Evolutionary conservation across 2,113 vertebrate species (phyloP).

Genomic region (Atrichornis clamosus): DNA sequence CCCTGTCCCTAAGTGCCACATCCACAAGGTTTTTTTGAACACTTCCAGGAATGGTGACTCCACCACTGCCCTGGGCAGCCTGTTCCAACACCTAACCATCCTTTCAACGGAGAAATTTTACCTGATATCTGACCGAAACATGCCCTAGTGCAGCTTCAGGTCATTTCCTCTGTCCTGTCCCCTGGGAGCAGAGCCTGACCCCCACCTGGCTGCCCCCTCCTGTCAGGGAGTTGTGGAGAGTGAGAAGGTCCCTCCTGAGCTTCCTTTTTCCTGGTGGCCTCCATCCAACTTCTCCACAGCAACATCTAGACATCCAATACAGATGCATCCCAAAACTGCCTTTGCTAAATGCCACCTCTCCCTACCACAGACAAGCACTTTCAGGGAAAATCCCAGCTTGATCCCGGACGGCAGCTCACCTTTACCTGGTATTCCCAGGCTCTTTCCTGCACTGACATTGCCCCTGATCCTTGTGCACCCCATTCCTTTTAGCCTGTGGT

Average conservation of each 20-base stretch:
- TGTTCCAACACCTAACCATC: not conserved
- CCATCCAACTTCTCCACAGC: slow-evolving; percentile 33
- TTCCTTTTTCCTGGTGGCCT: not conserved
- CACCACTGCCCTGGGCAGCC: not conserved
- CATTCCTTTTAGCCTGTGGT: not conserved
- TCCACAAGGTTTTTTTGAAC: not conserved
- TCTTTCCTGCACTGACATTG: not conserved
- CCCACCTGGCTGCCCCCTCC: not conserved
- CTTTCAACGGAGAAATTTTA: not conserved
- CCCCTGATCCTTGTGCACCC: not conserved
- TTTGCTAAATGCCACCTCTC: not conserved
- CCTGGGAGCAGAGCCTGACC: not conserved
- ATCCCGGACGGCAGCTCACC: not conserved
- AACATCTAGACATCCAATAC: not conserved
- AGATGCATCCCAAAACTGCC: not conserved
- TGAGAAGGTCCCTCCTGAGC: not conserved
- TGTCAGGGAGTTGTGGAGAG: not conserved
- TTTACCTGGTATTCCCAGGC: not conserved
- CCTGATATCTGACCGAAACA: not conserved
- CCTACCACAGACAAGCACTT: not conserved
- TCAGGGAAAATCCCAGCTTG: not conserved
- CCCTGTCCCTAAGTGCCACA: not conserved
- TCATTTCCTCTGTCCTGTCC: not conserved
- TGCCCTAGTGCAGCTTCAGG: not conserved
- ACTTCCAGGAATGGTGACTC: not conserved